Conservation (phyloP, 2,888 invertebrate species). For the Protophormia terraenovae region DNA sequence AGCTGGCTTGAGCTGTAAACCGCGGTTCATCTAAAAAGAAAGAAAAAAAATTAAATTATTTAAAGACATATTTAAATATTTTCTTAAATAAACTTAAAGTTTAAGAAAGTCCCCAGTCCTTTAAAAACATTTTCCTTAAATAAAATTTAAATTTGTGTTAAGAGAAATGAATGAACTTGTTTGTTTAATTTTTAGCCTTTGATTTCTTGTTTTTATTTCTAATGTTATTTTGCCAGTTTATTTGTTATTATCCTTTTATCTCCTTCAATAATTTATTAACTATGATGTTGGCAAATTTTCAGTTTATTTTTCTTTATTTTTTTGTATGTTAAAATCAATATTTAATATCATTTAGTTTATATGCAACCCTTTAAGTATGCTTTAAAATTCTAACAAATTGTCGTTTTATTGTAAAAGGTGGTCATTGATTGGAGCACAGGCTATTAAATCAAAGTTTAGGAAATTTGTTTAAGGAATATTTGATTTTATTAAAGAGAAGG, state of each 20-base stretch:
- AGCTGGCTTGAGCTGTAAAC: slow-evolving; percentile 99
- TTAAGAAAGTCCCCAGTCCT: not conserved
- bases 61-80: not conserved
- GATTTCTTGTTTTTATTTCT: slow-evolving; percentile 1
- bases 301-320: not conserved
- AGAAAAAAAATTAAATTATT: slow-evolving; percentile 6
- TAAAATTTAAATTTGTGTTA: too few relatives aligned
- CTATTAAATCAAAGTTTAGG: not conserved
- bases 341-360: not conserved
- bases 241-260: slow-evolving; percentile 2
- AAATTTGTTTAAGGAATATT: not conserved
- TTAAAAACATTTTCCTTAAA: not conserved
- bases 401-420: not conserved
- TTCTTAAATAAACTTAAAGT: not conserved
- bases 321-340: too few relatives aligned
- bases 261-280: slow-evolving; percentile 59
- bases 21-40: slow-evolving; percentile 97
- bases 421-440: not conserved
- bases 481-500: too few relatives aligned
- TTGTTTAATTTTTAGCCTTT: slow-evolving; percentile 16
- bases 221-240: not conserved
- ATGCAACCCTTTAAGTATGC: slow-evolving; percentile 19
- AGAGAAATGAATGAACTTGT: too few relatives aligned
- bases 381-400: not conserved
- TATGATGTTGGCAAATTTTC: slow-evolving; percentile 57